Percentiles rank a stretch among this genome's conserved stretches.
Evolutionary conservation across 1,140 invertebrate species (phyloP).

Genomic region (Venturia canescens): DNA sequence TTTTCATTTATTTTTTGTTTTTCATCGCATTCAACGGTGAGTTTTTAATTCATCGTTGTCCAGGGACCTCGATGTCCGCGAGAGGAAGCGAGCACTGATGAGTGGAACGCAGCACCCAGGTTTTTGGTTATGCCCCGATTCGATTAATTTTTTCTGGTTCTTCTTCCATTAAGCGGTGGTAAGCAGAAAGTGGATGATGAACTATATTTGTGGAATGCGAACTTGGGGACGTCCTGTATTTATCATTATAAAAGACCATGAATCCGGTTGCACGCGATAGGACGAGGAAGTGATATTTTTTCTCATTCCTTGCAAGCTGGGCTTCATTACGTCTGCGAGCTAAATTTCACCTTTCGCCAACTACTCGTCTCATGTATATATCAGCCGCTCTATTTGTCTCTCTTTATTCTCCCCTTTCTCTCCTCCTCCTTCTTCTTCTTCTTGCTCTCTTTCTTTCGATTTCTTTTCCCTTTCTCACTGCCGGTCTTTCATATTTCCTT

Average conservation of each 20-base stretch:
- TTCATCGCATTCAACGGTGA: too few species aligned
- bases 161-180: too few species aligned
- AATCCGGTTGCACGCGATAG: neutral
- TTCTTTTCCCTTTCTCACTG: neutral
- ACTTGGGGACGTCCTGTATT: too few species aligned
- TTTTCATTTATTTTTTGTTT: too few species aligned
- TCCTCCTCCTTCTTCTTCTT: constrained; percentile 17
- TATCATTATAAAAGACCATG: constrained; percentile 25
- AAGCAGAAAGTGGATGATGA: too few species aligned
- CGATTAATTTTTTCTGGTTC: too few species aligned
- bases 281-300: constrained; percentile 14
- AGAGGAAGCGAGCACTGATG: too few species aligned
- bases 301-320: constrained; percentile 28
- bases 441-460: constrained; percentile 10
- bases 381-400: constrained; percentile 21
- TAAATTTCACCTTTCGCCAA: constrained; percentile 19
- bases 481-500: constrained; percentile 34
- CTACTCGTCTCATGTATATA: constrained; percentile 8
- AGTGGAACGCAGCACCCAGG: too few species aligned
- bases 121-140: too few species aligned
- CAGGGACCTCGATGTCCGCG: too few species aligned
- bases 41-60: too few species aligned
- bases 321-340: constrained; percentile 21
- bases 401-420: constrained; percentile 41
- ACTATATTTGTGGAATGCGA: neutral